A percentile compares a stretch with the other conserved stretches of the same genome.
Evolutionary conservation across 23 tunicate species (phyloP).

Genomic region (Trididemnum miniatum): DNA sequence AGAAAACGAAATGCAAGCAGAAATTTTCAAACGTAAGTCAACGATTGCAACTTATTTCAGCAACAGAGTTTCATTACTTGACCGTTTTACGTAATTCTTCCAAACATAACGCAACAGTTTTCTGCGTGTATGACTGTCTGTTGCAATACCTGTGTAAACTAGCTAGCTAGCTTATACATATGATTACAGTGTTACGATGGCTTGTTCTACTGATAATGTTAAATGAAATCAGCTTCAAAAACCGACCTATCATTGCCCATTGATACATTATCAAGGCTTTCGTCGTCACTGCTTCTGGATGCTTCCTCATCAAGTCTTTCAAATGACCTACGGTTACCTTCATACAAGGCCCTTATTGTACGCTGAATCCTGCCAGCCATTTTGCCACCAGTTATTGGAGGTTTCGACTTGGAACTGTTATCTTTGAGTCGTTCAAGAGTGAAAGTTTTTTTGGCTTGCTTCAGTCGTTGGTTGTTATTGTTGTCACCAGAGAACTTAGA

Average conservation of each 20-base stretch:
- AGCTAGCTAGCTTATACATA: no score
- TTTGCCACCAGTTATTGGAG: slow-evolving; percentile 27
- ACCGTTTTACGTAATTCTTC: no score
- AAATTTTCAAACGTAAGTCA: no score
- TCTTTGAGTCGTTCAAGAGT: slow-evolving; percentile 14
- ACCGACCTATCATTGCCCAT: not conserved
- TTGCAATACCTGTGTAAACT: no score
- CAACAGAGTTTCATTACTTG: no score
- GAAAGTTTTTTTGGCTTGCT: not conserved
- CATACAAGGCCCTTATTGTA: slow-evolving; percentile 83
- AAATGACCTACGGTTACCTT: slow-evolving; percentile 13
- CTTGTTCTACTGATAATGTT: no score
- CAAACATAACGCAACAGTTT: no score
- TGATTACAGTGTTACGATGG: no score
- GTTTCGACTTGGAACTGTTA: not conserved
- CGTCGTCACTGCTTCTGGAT: slow-evolving; percentile 10
- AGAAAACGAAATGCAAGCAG: no score
- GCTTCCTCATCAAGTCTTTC: not conserved
- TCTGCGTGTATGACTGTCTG: no score
- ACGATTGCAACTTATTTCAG: no score
- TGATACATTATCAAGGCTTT: not conserved
- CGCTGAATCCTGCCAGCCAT: slow-evolving; percentile 90
- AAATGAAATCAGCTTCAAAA: no score
- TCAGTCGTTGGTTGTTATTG: not conserved
- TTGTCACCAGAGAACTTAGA: not conserved